Evolutionary conservation across 2,797 vertebrate species (phyloP).

Genomic region (Aldrovandia affinis): DNA sequence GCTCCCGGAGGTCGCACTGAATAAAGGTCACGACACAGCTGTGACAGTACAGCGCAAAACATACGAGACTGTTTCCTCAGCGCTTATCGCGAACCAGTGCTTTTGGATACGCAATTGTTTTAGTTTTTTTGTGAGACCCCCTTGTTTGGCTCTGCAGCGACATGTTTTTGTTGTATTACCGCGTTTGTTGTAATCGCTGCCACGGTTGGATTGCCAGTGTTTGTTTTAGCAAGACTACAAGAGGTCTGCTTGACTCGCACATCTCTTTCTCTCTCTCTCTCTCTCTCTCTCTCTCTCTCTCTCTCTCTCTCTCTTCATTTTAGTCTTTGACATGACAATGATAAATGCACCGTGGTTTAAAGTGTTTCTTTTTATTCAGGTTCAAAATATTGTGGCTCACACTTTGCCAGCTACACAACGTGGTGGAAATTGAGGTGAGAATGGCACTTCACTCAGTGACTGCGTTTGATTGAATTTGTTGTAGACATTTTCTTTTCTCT

Average conservation of each 20-base stretch:
- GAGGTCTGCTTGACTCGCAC: not conserved
- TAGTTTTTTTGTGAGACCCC: not conserved
- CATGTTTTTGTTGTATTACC: not conserved
- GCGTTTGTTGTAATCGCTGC: not conserved
- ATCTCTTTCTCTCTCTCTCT: not conserved
- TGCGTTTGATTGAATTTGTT: not conserved
- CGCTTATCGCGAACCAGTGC: not conserved
- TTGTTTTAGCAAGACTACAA: not conserved
- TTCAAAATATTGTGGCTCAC: constrained; percentile 96
- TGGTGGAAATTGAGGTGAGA: constrained; percentile 92
- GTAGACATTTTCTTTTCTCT: not conserved
- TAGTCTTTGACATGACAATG: not conserved
- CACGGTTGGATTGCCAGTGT: not conserved
- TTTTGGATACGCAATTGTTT: not conserved
- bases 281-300: not conserved
- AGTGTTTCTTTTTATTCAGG: constrained; percentile 65
- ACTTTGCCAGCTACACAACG: constrained; percentile 93
- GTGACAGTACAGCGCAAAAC: not conserved
- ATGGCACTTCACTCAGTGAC: constrained; percentile 11
- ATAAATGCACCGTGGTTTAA: constrained; percentile 49
- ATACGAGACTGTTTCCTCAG: not conserved
- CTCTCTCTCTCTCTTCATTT: not conserved
- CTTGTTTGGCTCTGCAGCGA: not conserved
- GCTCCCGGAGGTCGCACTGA: not conserved
- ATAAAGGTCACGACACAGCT: constrained; percentile 12